Evolutionary conservation across 2,797 vertebrate genomes (phyloP).

Genomic region (Neolamprologus multifasciatus): DNA sequence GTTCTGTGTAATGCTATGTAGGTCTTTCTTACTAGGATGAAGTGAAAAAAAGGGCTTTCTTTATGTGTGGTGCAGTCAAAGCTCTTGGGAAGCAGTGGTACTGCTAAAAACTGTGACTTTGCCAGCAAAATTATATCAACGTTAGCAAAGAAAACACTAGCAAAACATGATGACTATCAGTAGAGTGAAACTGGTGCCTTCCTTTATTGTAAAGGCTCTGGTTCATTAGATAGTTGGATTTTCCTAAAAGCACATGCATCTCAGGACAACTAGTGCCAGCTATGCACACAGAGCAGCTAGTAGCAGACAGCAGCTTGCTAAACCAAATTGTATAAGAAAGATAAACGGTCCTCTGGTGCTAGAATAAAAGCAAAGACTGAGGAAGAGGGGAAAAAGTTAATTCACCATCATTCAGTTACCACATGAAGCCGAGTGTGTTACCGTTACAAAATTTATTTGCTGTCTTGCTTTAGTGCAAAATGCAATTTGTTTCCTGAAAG

Average conservation of each 20-base stretch:
- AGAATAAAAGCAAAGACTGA: not conserved
- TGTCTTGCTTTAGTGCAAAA: not conserved
- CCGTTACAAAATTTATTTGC: not conserved
- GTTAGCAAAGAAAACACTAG: not conserved
- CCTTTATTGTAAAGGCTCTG: not conserved
- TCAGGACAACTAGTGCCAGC: constrained; percentile 8
- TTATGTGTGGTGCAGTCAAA: not conserved
- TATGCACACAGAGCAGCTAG: constrained; percentile 13
- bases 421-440: not conserved
- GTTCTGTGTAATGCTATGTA: not conserved
- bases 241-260: not conserved
- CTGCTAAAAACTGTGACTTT: not conserved
- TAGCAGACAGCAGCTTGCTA: constrained; percentile 21
- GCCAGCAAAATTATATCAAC: not conserved
- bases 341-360: not conserved
- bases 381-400: not conserved
- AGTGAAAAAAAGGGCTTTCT: not conserved
- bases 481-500: not conserved
- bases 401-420: not conserved
- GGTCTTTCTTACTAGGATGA: not conserved
- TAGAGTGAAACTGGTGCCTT: not conserved
- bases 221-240: not conserved
- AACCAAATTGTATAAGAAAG: constrained; percentile 18
- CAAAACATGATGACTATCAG: not conserved
- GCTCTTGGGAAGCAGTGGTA: not conserved